Evolutionary conservation across 2,888 invertebrate species (phyloP).

Genomic region (Epicampocera succincta): DNA sequence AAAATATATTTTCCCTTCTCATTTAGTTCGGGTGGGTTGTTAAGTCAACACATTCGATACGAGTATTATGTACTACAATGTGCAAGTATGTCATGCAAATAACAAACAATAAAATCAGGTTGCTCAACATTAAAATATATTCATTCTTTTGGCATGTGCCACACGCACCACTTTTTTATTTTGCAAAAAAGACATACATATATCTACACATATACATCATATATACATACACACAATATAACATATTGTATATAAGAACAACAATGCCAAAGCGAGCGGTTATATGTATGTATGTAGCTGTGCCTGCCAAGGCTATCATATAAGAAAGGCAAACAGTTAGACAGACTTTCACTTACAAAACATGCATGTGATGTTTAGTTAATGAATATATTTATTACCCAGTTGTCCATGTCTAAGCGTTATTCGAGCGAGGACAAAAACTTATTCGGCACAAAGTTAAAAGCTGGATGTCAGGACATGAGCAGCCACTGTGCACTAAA

Average conservation of each 20-base stretch:
- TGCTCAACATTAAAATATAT: slow-evolving; percentile 39
- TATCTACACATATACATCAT: background rate
- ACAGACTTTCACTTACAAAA: slow-evolving; percentile 3
- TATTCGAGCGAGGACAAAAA: too few relatives aligned
- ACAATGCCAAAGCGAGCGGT: background rate
- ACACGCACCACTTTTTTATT: slow-evolving; percentile 58
- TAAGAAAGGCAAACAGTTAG: slow-evolving; percentile 8
- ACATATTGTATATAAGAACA: background rate
- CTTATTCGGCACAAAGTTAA: too few relatives aligned
- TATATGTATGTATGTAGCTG: background rate
- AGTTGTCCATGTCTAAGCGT: too few relatives aligned
- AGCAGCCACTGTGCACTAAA: too few relatives aligned
- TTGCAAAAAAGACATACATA: background rate
- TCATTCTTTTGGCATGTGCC: slow-evolving; percentile 63
- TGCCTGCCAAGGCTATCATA: slow-evolving; percentile 4
- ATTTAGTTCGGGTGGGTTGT: background rate
- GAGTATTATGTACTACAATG: slow-evolving; percentile 12
- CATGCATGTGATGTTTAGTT: slow-evolving; percentile 13
- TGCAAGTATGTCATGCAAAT: slow-evolving; percentile 17
- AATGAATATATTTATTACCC: too few relatives aligned
- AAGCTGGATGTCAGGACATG: too few relatives aligned
- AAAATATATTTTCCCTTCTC: slow-evolving; percentile 6
- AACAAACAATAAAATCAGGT: slow-evolving; percentile 46
- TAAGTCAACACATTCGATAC: background rate
- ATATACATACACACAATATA: background rate